Evolutionary conservation across 2,113 vertebrate genomes (phyloP).

Genomic region (Megaceryle torquata): DNA sequence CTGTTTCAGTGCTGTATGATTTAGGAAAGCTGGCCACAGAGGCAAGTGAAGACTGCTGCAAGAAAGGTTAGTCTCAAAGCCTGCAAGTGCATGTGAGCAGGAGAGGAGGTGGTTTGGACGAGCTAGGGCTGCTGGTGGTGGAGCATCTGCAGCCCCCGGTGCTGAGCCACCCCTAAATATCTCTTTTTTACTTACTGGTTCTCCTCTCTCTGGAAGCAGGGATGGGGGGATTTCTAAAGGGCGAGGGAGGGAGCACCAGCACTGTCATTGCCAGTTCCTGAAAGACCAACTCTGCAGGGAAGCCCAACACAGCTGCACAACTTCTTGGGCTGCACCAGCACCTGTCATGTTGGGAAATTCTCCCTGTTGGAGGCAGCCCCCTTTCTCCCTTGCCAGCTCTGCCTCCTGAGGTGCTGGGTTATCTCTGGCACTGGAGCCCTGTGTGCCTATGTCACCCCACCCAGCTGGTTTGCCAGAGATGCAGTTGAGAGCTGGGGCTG

Average conservation of each 20-base stretch:
- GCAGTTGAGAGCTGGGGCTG: constrained; percentile 20
- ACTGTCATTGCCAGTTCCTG: neutral
- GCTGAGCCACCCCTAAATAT: neutral
- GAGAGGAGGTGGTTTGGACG: neutral
- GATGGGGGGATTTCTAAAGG: neutral
- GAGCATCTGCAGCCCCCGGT: neutral
- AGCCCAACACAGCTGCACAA: neutral
- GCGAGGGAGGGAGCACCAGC: neutral
- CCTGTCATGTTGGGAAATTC: neutral
- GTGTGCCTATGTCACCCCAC: constrained; percentile 49
- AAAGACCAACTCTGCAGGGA: rapidly evolving
- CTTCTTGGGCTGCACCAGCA: neutral
- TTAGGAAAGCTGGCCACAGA: neutral
- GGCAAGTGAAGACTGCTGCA: neutral
- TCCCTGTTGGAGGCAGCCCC: neutral
- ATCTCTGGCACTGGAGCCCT: neutral
- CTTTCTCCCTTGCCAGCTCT: neutral
- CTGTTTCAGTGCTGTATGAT: neutral
- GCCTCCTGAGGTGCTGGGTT: neutral
- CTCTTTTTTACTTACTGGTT: neutral
- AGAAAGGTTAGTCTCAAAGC: neutral
- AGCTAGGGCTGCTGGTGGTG: neutral
- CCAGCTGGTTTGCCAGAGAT: constrained; percentile 44
- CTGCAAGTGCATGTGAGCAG: neutral
- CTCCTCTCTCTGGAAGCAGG: neutral